These are phyloP conservation scores for Papilio elwesi DNA, from an alignment of 2,888 invertebrate genomes.

Conservation along the genomic window DNA sequence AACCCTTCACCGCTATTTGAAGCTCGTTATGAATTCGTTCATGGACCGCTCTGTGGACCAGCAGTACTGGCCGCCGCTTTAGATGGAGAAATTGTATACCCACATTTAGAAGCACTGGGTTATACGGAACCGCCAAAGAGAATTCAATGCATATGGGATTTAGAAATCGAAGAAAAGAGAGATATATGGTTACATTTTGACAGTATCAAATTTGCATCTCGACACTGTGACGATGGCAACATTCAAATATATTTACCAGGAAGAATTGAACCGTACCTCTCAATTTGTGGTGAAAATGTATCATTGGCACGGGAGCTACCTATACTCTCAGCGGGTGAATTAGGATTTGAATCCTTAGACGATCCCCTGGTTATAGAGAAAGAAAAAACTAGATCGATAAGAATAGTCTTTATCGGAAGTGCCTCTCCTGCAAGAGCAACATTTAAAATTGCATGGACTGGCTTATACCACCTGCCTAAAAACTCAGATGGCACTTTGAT, in stretches of 20 bases:
- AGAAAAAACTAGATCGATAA: conserved; percentile 86
- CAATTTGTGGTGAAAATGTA: conserved; percentile 94
- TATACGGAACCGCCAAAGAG: conserved; percentile 87
- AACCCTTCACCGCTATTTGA: conserved; percentile 93
- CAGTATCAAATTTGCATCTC: conserved; percentile 92
- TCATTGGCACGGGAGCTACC: conserved; percentile 91
- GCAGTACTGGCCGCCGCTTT: conserved; percentile 90
- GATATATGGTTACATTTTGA: conserved; percentile 95
- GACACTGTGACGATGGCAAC: conserved; percentile 93
- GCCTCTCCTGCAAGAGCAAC: conserved; percentile 92
- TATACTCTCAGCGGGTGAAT: conserved; percentile 90
- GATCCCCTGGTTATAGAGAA: conserved; percentile 84
- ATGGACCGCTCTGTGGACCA: conserved; percentile 94
- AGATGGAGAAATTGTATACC: conserved; percentile 94
- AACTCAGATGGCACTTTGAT: conserved; percentile 92
- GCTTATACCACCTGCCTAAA: conserved; percentile 92
- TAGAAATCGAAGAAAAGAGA: conserved; percentile 91
- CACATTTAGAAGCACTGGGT: conserved; percentile 91
- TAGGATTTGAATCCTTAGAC: conserved; percentile 85
- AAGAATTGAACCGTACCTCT: conserved; percentile 89
- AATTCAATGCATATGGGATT: conserved; percentile 92
- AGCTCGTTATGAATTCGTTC: conserved; percentile 94
- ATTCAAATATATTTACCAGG: conserved; percentile 92
- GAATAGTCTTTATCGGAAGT: conserved; percentile 89
- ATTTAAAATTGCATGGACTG: conserved; percentile 96